Conservation (phyloP, 1,140 invertebrate species). For the Oryzaephilus surinamensis region DNA sequence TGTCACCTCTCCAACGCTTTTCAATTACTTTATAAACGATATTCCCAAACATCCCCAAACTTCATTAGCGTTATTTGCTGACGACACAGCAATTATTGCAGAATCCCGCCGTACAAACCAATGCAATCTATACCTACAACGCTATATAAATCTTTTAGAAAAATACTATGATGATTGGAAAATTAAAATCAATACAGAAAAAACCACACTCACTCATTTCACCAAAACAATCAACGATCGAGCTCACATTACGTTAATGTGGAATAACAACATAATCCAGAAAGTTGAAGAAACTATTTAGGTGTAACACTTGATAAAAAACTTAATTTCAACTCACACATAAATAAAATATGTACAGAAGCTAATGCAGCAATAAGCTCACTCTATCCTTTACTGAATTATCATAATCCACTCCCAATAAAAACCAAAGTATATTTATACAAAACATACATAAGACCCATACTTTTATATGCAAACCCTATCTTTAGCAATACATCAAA, state of each 20-base stretch:
- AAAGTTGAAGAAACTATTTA: slow-evolving; percentile 19
- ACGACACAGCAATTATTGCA: slow-evolving; percentile 17
- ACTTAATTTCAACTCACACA: slow-evolving; percentile 17
- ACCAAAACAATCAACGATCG: slow-evolving; percentile 1
- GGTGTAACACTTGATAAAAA: slow-evolving; percentile 22
- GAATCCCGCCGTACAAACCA: not conserved
- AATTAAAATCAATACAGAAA: slow-evolving; percentile 19
- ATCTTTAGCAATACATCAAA: slow-evolving; percentile 1
- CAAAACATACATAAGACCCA: slow-evolving; percentile 14
- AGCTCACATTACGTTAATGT: slow-evolving; percentile 1
- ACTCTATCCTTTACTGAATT: slow-evolving; percentile 12
- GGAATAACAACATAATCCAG: not conserved
- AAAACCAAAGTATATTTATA: slow-evolving; percentile 23
- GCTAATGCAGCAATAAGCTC: slow-evolving; percentile 13
- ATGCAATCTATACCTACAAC: slow-evolving; percentile 1
- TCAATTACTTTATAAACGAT: slow-evolving; percentile 15
- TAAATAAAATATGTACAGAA: slow-evolving; percentile 13
- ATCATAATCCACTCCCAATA: slow-evolving; percentile 10
- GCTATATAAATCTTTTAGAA: slow-evolving; percentile 6
- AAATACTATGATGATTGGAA: slow-evolving; percentile 10
- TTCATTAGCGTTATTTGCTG: slow-evolving; percentile 18
- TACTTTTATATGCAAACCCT: slow-evolving; percentile 17
- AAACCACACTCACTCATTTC: slow-evolving; percentile 9
- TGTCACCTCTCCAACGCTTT: slow-evolving; percentile 18
- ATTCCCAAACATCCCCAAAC: slow-evolving; percentile 15